Evolutionary conservation across 2,888 invertebrate genomes (phyloP).

Genomic region (Rutpela maculata): DNA sequence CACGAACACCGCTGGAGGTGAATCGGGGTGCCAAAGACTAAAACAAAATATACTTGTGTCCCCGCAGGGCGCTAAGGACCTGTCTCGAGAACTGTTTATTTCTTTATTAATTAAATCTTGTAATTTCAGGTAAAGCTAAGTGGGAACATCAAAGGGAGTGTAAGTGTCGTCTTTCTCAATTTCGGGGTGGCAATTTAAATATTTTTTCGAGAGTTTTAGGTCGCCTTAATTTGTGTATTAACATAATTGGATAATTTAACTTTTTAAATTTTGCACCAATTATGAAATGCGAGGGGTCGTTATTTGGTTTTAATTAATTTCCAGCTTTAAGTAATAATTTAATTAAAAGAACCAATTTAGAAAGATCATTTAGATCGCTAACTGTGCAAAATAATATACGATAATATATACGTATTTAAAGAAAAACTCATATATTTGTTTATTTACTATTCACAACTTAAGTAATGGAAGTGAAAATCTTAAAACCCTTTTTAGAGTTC

Average conservation of each 20-base stretch:
- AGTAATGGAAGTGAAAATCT: too few relatives aligned
- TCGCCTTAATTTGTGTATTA: constrained; percentile 44
- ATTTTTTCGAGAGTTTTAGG: constrained; percentile 44
- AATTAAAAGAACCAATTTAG: constrained; percentile 11
- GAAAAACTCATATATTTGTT: too few relatives aligned
- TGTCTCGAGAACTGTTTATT: constrained; percentile 59
- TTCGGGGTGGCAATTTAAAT: constrained; percentile 53
- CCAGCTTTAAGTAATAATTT: constrained; percentile 5
- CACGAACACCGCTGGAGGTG: constrained; percentile 56
- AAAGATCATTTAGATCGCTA: neutral
- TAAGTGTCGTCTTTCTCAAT: constrained; percentile 46
- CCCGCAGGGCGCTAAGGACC: constrained; percentile 55
- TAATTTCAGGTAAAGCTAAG: constrained; percentile 58
- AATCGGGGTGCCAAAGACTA: constrained; percentile 52
- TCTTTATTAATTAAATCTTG: constrained; percentile 59
- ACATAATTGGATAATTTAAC: constrained; percentile 50
- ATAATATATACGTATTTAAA: too few relatives aligned
- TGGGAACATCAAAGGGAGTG: constrained; percentile 57
- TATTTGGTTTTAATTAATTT: constrained; percentile 33
- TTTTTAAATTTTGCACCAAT: constrained; percentile 42
- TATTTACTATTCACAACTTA: too few relatives aligned
- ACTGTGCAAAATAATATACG: too few relatives aligned
- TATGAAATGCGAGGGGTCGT: constrained; percentile 16
- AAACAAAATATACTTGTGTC: constrained; percentile 56
- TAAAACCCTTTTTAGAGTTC: too few relatives aligned